phyloP scores from a whole-genome alignment of 2,888 invertebrate species.

The Apoderus coryli region DNA sequence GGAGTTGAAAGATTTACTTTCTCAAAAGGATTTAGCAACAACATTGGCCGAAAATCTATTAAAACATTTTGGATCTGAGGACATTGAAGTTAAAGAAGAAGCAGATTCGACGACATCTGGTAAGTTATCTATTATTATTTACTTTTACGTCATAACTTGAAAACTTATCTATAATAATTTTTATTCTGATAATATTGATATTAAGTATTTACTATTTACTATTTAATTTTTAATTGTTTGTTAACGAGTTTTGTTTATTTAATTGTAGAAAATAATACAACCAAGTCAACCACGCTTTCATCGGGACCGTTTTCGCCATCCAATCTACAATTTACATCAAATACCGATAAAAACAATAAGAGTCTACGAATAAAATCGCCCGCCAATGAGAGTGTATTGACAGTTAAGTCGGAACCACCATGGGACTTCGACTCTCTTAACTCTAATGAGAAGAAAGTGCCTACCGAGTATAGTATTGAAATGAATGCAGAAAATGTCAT shows the following conservation, averaged over 20 bases:
- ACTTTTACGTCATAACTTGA: too few relatives aligned
- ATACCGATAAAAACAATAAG: slow-evolving; percentile 26
- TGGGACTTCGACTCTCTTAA: slow-evolving; percentile 31
- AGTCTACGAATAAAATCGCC: slow-evolving; percentile 31
- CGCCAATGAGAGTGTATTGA: slow-evolving; percentile 26
- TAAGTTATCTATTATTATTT: too few relatives aligned
- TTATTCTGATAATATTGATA: too few relatives aligned
- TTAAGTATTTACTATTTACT: too few relatives aligned
- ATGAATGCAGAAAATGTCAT: slow-evolving; percentile 64
- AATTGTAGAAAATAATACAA: slow-evolving; percentile 11
- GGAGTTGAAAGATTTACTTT: slow-evolving; percentile 56
- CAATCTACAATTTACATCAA: slow-evolving; percentile 25
- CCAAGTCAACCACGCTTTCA: slow-evolving; percentile 26
- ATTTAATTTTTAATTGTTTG: too few relatives aligned
- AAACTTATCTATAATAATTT: too few relatives aligned
- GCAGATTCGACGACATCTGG: slow-evolving; percentile 16
- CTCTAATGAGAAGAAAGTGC: slow-evolving; percentile 42
- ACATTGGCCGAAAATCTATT: slow-evolving; percentile 78
- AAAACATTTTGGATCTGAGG: slow-evolving; percentile 68
- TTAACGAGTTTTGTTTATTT: too few relatives aligned
- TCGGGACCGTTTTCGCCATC: slow-evolving; percentile 42
- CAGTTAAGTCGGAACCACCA: slow-evolving; percentile 40
- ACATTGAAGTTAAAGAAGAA: slow-evolving; percentile 37
- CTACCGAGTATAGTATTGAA: slow-evolving; percentile 53
- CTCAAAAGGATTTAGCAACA: slow-evolving; percentile 59